A percentile compares a stretch with the other conserved stretches of the same genome.
These are phyloP conservation scores for Phthorimaea operculella DNA, from an alignment of 1,140 invertebrate species.

Conservation along the genomic window DNA sequence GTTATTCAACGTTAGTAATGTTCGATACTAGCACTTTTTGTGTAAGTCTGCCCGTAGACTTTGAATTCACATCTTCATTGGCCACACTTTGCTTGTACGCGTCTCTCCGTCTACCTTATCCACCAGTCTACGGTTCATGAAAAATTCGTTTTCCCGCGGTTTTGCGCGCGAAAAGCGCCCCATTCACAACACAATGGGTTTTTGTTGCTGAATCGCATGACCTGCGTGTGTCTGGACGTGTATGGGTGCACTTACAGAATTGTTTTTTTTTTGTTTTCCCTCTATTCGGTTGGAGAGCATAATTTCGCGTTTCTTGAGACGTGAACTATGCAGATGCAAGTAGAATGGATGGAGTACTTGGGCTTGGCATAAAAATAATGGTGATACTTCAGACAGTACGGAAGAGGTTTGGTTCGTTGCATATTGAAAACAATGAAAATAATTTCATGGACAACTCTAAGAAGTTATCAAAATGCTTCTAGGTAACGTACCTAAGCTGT, in stretches of 20 bases:
- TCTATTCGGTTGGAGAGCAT: background rate
- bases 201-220: conserved; percentile 1
- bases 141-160: background rate
- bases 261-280: conserved; percentile 1
- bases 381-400: background rate
- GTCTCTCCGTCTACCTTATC: no score
- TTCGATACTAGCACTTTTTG: no score
- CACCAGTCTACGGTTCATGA: background rate
- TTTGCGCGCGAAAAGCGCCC: background rate
- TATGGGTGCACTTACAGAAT: background rate
- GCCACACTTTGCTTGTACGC: no score
- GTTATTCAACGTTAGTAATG: no score
- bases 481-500: no score
- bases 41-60: no score
- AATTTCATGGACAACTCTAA: background rate
- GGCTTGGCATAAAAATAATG: background rate
- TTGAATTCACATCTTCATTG: no score
- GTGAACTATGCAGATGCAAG: background rate
- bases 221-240: background rate
- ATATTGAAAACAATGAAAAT: no score
- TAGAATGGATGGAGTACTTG: background rate
- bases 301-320: background rate
- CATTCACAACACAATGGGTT: background rate
- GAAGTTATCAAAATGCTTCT: no score
- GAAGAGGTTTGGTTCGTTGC: no score